These are phyloP conservation scores for Pseudocheirus occidentalis DNA, from an alignment of 2,797 vertebrate species.

Conservation along the genomic window DNA sequence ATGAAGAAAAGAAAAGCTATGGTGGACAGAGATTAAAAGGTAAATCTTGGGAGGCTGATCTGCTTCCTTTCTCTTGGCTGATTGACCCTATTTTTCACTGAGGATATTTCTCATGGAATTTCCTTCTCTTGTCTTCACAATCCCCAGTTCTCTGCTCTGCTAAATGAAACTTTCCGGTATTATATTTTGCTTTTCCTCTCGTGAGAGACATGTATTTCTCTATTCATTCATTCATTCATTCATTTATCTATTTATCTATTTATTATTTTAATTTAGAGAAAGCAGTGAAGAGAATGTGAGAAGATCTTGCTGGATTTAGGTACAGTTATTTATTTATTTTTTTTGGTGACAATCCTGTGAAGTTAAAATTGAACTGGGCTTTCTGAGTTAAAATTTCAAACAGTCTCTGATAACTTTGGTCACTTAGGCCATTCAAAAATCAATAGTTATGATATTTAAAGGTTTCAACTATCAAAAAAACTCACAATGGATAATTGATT, in stretches of 20 bases:
- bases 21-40: constrained; percentile 49
- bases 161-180: background rate
- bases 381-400: background rate
- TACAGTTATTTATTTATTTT: background rate
- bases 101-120: background rate
- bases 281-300: background rate
- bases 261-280: background rate
- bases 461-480: constrained; percentile 11
- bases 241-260: background rate
- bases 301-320: background rate
- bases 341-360: background rate
- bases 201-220: background rate
- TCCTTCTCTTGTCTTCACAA: background rate
- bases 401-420: background rate
- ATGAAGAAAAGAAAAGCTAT: constrained; percentile 48
- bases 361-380: background rate
- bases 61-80: constrained; percentile 20
- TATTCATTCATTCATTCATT: background rate
- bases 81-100: background rate
- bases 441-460: background rate
- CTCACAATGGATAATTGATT: background rate
- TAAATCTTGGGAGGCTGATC: background rate
- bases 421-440: background rate
- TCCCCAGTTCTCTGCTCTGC: background rate
- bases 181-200: background rate